phyloP scores from a whole-genome alignment of 2,888 invertebrate species.

The Pristionchus mayeri region DNA sequence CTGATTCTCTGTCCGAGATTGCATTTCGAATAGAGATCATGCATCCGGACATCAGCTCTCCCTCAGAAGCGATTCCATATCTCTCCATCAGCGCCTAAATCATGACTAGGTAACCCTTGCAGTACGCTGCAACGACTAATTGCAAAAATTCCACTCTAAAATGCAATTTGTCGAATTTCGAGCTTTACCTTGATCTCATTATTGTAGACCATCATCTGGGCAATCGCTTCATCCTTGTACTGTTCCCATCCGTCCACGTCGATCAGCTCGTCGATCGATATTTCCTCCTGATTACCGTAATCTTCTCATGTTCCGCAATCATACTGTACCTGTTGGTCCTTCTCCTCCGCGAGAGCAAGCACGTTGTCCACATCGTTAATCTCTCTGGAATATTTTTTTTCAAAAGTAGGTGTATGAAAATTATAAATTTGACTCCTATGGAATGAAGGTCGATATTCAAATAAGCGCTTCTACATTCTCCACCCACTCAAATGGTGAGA shows the following conservation, averaged over 20 bases:
- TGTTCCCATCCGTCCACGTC: conserved; percentile 60
- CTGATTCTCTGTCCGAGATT: conserved; percentile 71
- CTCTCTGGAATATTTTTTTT: not conserved
- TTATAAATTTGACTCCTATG: too few relatives aligned
- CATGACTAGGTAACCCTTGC: not conserved
- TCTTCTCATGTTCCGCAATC: not conserved
- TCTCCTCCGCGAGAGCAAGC: conserved; percentile 58
- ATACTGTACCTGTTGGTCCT: conserved; percentile 5
- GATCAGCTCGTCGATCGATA: conserved; percentile 58
- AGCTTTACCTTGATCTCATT: conserved; percentile 55
- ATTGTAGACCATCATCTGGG: conserved; percentile 57
- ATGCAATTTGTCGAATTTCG: too few relatives aligned
- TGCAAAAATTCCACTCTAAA: too few relatives aligned
- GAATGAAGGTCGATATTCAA: too few relatives aligned
- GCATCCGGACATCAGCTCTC: conserved; percentile 70
- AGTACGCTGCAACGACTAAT: too few relatives aligned
- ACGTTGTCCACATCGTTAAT: conserved; percentile 54
- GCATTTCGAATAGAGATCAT: conserved; percentile 67
- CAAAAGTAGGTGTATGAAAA: not conserved
- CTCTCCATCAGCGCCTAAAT: conserved; percentile 64
- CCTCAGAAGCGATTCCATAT: conserved; percentile 71
- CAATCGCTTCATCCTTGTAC: conserved; percentile 52
- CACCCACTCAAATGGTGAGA: too few relatives aligned
- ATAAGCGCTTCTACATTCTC: too few relatives aligned
- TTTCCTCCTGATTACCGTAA: not conserved